These are phyloP conservation scores for Pontoporia blainvillei DNA, from an alignment of 2,113 vertebrate species.

Conservation along the genomic window DNA sequence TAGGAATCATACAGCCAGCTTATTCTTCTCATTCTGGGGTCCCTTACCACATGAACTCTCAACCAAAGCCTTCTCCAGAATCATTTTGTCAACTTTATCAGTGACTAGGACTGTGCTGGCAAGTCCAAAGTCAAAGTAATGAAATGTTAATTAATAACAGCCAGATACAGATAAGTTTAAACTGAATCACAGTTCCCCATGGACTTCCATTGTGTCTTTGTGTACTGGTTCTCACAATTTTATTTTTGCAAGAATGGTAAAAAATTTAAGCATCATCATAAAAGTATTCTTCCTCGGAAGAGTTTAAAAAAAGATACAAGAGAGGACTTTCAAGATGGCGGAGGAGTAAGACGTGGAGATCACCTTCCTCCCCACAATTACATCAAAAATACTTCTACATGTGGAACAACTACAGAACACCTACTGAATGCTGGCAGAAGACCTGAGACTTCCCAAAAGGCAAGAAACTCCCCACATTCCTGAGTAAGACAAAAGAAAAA, in stretches of 20 bases:
- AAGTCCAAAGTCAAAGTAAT: neutral
- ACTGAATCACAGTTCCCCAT: neutral
- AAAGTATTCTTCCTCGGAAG: conserved; percentile 31
- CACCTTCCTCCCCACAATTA: too few species aligned
- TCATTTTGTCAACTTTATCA: neutral
- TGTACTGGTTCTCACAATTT: neutral
- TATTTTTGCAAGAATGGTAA: neutral
- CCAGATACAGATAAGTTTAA: neutral
- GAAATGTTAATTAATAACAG: neutral
- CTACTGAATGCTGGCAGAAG: too few species aligned
- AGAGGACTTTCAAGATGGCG: too few species aligned
- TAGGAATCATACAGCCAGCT: neutral
- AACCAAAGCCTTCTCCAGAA: neutral
- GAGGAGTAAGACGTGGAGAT: too few species aligned
- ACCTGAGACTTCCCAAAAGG: too few species aligned
- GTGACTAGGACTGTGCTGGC: neutral
- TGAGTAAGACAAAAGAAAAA: too few species aligned
- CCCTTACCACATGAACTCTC: neutral
- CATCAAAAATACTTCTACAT: too few species aligned
- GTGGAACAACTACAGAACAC: too few species aligned
- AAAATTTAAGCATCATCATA: neutral
- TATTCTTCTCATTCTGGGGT: neutral
- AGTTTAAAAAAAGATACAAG: neutral
- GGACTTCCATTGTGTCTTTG: neutral
- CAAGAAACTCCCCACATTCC: too few species aligned